Conservation (phyloP, 2,797 vertebrate genomes). For the Tokudaia muenninki region DNA sequence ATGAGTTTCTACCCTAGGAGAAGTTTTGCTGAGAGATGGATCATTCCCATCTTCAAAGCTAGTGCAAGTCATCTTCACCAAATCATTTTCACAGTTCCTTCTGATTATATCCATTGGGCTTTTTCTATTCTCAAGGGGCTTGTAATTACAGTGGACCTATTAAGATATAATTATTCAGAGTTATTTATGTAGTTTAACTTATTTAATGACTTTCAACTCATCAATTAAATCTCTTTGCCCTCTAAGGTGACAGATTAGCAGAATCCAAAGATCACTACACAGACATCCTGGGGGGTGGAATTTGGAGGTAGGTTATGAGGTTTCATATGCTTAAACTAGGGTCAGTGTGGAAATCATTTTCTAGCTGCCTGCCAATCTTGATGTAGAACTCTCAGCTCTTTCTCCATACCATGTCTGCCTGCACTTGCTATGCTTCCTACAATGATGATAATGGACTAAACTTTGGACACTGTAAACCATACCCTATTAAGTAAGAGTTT, state of each 20-base stretch:
- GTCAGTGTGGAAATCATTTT: neutral
- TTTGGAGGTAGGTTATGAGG: neutral
- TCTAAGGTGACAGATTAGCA: neutral
- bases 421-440: neutral
- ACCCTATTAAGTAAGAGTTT: neutral
- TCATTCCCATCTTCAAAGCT: neutral
- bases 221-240: conserved; percentile 2
- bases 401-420: neutral
- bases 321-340: neutral
- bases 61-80: neutral
- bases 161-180: neutral
- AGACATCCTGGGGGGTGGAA: neutral
- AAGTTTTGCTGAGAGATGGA: neutral
- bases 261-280: neutral
- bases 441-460: neutral
- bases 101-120: neutral
- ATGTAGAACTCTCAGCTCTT: neutral
- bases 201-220: neutral
- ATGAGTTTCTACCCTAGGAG: neutral
- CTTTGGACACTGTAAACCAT: neutral
- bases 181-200: neutral
- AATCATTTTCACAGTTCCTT: neutral
- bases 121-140: neutral
- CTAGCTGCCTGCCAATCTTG: neutral
- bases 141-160: neutral